Evolutionary conservation across 1,140 invertebrate species (phyloP).

Genomic region (Sminthurides bifidus): DNA sequence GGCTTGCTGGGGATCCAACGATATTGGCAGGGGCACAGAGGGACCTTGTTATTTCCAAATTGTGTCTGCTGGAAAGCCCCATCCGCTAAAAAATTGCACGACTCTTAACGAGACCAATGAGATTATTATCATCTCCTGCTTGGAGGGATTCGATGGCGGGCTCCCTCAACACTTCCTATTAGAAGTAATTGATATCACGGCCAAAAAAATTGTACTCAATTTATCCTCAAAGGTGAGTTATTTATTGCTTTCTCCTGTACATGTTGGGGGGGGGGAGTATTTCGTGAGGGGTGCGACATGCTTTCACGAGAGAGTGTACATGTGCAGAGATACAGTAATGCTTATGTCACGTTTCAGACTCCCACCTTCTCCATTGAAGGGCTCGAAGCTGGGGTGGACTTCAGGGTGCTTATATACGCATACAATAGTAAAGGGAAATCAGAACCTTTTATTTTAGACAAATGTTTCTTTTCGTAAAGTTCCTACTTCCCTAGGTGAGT

Average conservation of each 20-base stretch:
- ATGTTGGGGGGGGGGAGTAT: background rate
- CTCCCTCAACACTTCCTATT: constrained; percentile 68
- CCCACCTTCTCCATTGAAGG: constrained; percentile 53
- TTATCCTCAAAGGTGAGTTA: constrained; percentile 29
- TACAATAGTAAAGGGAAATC: constrained; percentile 58
- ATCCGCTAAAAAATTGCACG: constrained; percentile 70
- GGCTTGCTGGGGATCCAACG: constrained; percentile 55
- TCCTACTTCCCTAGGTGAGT: constrained; percentile 27
- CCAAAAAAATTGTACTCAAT: constrained; percentile 36
- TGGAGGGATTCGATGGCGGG: constrained; percentile 68
- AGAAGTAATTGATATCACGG: constrained; percentile 56
- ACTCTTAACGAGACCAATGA: constrained; percentile 72
- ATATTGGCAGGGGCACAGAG: constrained; percentile 32
- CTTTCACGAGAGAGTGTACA: background rate
- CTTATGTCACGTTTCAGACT: constrained; percentile 23
- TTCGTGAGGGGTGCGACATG: no score
- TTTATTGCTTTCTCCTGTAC: background rate
- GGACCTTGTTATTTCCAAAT: constrained; percentile 31
- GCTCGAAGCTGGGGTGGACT: constrained; percentile 51
- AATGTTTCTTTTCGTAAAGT: constrained; percentile 30
- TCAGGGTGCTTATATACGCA: constrained; percentile 54
- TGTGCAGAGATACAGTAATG: background rate
- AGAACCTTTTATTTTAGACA: constrained; percentile 37
- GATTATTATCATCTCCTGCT: constrained; percentile 61
- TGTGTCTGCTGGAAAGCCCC: constrained; percentile 57